These are phyloP conservation scores for Isotomurus palustris DNA, from an alignment of 2,888 invertebrate genomes.

Conservation along the genomic window DNA sequence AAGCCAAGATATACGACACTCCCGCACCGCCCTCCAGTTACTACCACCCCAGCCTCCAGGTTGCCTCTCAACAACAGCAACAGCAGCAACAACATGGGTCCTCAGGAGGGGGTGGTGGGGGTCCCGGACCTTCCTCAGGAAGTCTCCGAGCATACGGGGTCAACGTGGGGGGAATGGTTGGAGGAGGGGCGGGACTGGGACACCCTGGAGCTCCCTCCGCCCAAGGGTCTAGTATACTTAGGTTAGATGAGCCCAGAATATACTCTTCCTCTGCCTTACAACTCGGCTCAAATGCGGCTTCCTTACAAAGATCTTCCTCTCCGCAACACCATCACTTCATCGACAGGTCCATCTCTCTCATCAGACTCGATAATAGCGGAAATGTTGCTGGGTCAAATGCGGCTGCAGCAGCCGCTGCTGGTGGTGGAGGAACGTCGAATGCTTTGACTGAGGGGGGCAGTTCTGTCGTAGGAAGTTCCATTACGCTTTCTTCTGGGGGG, in stretches of 20 bases:
- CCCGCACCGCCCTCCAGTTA: conserved; percentile 26
- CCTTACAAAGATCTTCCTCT: conserved; percentile 42
- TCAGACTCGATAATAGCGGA: conserved; percentile 43
- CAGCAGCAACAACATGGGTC: background rate
- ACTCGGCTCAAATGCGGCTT: conserved; percentile 37
- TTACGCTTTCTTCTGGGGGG: conserved; percentile 36
- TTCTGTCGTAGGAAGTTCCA: conserved; percentile 33
- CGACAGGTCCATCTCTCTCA: conserved; percentile 45
- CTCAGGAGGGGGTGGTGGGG: conserved; percentile 4
- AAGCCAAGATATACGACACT: conserved; percentile 38
- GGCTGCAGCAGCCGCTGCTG: conserved; percentile 15
- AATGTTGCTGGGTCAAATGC: conserved; percentile 18
- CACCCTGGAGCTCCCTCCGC: conserved; percentile 25
- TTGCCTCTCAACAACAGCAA: conserved; percentile 3
- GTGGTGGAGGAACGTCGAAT: conserved; percentile 1
- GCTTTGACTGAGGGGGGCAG: conserved; percentile 14
- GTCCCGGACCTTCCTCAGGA: conserved; percentile 27
- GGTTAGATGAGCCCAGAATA: conserved; percentile 45
- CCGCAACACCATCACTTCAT: conserved; percentile 44
- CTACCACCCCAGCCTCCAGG: conserved; percentile 24
- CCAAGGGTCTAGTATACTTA: conserved; percentile 36
- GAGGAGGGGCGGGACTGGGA: background rate
- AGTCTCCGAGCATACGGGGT: conserved; percentile 37
- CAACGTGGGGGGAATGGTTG: conserved; percentile 20
- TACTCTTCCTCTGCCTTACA: conserved; percentile 45